Base-by-base conservation (phyloP, 92 coral and sea anemone species). In the Porites lobata region DNA sequence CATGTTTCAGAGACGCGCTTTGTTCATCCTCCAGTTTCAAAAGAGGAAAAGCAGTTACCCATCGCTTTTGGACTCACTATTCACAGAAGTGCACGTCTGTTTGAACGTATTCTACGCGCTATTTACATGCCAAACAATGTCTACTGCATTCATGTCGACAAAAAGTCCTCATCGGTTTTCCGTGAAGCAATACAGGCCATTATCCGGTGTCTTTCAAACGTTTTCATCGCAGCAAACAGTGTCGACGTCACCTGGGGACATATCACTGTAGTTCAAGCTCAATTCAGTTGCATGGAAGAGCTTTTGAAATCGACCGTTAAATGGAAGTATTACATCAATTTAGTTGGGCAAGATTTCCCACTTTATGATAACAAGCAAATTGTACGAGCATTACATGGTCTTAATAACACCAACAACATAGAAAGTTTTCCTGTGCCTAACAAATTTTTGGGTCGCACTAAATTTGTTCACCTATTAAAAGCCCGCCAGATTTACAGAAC, bases 341-440 rank as follows among this genome's bases (percentile, higher is more conserved):
- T 93, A 54, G 47, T 89, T 38, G 96, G 96, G 56, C 96, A 93
- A 68, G 96, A 93, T 32, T 88, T 93, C 81, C 96, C 96, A 15
- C 83, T 93, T 43, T 86, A 84, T 63, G 88, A 92, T 8, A 93
- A 93, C 59, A 82, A 76, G 12, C 86, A 91, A 26, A 80, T 93
- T 56, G 96, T 93, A 32, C 73, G 53, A 64, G 89, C 82, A 38
- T 78, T 93, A 19, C 75, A 62, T 22, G 85, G 17, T 51, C 92
- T 82, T 47, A 76, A 87, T 17, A 83, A 91, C 53, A 63, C 64
- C 3, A 93, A 92, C 58, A 74, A 72, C 65, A 75, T 92, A 2
- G 86, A 89, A 17, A 85, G 85, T 65, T 11, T 52, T 6, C 77
- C 72, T 0, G 69, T 69, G 73, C 73, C 91, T 18, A 32, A 52